Conservation (phyloP, 2,888 invertebrate genomes). For the Pterostichus madidus region DNA sequence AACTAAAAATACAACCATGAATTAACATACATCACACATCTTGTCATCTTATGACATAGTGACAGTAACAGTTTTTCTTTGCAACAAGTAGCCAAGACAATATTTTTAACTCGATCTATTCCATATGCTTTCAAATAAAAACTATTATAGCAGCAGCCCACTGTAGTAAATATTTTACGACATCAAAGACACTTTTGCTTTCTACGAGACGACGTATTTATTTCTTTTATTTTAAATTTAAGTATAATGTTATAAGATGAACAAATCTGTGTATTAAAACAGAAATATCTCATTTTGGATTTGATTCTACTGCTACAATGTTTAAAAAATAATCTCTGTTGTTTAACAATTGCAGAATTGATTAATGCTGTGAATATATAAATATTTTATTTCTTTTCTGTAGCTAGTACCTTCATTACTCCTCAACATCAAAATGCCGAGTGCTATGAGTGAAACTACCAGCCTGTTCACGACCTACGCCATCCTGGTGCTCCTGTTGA, state of each 20-base stretch:
- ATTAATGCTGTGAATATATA: no score
- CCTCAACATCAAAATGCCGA: conserved; percentile 48
- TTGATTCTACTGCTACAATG: no score
- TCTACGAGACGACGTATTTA: neutral
- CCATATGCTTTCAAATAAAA: neutral
- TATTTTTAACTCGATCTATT: no score
- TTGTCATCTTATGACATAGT: neutral
- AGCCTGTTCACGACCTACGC: conserved; percentile 85
- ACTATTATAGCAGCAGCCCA: neutral
- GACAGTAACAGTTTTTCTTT: neutral
- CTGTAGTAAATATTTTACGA: no score
- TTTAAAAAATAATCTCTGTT: no score
- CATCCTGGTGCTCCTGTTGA: conserved; percentile 83
- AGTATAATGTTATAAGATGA: no score
- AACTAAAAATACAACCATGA: conserved; percentile 17
- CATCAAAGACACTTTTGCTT: neutral
- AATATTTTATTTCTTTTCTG: neutral
- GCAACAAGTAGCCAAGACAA: no score
- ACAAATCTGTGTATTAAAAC: no score
- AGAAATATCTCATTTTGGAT: no score
- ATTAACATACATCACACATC: conserved; percentile 28
- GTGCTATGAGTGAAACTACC: conserved; percentile 78
- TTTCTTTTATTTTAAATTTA: neutral
- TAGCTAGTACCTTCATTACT: neutral
- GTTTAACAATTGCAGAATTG: no score